phyloP scores from a whole-genome alignment of 1,140 invertebrate species.

The Dolichoris vasculosae region DNA sequence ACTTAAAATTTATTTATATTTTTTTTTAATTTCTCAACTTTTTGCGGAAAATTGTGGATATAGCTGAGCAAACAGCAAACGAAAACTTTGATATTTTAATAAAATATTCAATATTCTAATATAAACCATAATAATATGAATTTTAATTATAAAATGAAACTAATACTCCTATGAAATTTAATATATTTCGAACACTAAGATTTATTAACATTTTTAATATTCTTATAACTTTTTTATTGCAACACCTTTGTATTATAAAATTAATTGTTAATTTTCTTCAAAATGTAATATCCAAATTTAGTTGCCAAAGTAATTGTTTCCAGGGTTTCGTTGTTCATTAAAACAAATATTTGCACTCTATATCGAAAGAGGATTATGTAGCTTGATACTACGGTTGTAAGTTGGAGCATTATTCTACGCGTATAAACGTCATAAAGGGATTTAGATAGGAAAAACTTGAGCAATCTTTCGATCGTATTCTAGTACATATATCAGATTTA shows the following conservation, averaged over 20 bases:
- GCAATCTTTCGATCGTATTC: background rate
- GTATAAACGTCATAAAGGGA: background rate
- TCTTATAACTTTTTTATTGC: background rate
- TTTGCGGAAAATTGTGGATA: too few species aligned
- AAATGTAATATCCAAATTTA: background rate
- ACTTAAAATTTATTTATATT: too few species aligned
- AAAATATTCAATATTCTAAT: background rate
- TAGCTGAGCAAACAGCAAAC: background rate
- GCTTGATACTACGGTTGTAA: background rate
- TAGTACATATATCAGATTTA: background rate
- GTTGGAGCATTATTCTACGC: background rate
- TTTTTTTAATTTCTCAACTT: too few species aligned
- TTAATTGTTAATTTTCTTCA: background rate
- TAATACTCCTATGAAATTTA: too few species aligned
- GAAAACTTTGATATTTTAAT: background rate
- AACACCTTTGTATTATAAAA: background rate
- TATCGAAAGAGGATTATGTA: constrained; percentile 3
- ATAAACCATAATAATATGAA: background rate
- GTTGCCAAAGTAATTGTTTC: constrained; percentile 7
- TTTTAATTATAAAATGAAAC: background rate
- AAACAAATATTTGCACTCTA: constrained; percentile 11
- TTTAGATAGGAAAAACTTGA: background rate
- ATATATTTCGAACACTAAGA: too few species aligned
- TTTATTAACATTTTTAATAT: too few species aligned
- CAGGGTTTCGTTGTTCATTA: background rate